Evolutionary conservation across 64 coral and sea anemone genomes (phyloP).

Genomic region (Pachyseris speciosa): DNA sequence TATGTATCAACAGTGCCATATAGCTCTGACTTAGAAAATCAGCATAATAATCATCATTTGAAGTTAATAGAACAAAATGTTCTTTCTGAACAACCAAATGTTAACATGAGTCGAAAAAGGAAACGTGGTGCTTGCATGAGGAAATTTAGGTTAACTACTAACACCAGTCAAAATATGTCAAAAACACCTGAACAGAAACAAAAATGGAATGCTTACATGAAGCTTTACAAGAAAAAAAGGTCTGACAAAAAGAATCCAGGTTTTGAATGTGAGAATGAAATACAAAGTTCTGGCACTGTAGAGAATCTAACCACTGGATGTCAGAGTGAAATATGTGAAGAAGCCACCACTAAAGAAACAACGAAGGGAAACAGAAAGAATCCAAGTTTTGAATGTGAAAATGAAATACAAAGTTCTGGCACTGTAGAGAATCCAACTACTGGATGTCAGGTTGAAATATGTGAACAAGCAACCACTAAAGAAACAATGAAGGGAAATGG

Average conservation of each 20-base stretch:
- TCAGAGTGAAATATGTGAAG: background rate
- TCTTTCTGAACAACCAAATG: too few species aligned
- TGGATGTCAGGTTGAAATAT: too few species aligned
- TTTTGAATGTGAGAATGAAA: background rate
- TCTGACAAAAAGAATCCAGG: slow-evolving; percentile 7
- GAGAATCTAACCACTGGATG: background rate
- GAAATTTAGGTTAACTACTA: slow-evolving; percentile 5
- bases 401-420: too few species aligned
- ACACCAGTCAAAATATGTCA: background rate
- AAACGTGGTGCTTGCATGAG: slow-evolving; percentile 3
- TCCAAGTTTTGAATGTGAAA: too few species aligned
- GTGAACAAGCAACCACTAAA: too few species aligned
- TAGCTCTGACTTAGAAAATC: too few species aligned
- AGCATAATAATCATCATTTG: too few species aligned
- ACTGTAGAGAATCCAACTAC: too few species aligned
- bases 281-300: slow-evolving; percentile 15
- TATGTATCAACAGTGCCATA: too few species aligned
- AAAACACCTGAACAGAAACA: background rate
- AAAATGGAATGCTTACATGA: slow-evolving; percentile 16
- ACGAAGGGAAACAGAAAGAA: background rate
- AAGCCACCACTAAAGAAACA: background rate
- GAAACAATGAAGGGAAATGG: too few species aligned
- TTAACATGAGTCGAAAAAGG: slow-evolving; percentile 14
- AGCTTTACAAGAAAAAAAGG: background rate
- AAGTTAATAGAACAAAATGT: too few species aligned